These are phyloP conservation scores for Ispidina lecontei DNA, from an alignment of 2,797 vertebrate genomes.

Conservation along the genomic window DNA sequence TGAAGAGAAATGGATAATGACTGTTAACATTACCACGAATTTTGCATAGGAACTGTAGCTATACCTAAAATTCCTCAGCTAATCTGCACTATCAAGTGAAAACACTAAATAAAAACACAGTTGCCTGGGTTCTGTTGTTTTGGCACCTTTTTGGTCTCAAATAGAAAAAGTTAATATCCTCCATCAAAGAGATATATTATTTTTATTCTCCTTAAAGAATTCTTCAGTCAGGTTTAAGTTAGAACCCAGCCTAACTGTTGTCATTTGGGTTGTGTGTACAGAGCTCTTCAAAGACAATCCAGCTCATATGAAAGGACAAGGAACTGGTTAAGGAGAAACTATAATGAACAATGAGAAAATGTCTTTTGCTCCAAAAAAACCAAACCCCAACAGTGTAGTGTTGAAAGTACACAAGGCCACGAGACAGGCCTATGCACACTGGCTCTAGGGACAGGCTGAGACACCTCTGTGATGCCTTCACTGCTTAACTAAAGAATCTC, in stretches of 20 bases:
- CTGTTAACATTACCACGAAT: not conserved
- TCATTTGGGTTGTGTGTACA: not conserved
- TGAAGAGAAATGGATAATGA: not conserved
- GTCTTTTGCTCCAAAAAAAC: not conserved
- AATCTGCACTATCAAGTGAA: not conserved
- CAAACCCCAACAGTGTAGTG: not conserved
- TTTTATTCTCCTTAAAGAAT: not conserved
- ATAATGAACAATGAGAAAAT: not conserved
- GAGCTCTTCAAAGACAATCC: not conserved
- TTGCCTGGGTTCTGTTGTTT: fast-evolving
- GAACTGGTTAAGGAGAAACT: not conserved
- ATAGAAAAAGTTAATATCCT: fast-evolving
- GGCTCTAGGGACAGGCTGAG: not conserved
- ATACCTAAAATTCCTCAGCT: not conserved
- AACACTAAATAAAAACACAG: not conserved
- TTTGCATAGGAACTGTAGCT: not conserved
- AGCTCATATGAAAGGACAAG: not conserved
- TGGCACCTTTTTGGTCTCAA: not conserved
- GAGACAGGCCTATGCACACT: not conserved
- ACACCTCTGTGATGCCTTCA: not conserved
- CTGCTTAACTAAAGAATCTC: not conserved
- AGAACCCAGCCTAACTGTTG: not conserved
- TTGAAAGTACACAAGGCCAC: not conserved
- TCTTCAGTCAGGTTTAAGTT: not conserved
- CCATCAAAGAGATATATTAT: not conserved